Evolutionary conservation across 2,113 vertebrate species (phyloP).

Genomic region (Podarcis cretensis): DNA sequence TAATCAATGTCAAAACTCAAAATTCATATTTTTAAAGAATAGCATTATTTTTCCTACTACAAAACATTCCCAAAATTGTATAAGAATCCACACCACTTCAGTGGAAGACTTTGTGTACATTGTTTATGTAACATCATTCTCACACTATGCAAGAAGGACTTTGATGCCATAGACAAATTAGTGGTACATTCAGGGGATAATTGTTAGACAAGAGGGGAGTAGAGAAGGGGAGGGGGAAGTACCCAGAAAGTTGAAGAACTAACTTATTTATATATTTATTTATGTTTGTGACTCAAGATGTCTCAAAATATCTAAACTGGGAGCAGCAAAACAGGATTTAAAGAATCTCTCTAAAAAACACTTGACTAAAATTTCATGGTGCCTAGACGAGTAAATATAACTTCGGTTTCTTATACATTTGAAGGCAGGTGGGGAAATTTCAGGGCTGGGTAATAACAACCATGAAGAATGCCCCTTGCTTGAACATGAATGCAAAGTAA

Average conservation of each 20-base stretch:
- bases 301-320: neutral
- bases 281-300: neutral
- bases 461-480: neutral
- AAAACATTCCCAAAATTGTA: constrained; percentile 4
- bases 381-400: neutral
- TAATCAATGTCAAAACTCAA: constrained; percentile 40
- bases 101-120: neutral
- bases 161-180: neutral
- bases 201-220: no score
- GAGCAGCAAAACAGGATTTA: neutral
- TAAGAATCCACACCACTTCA: neutral
- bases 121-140: neutral
- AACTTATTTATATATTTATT: neutral
- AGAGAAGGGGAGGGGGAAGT: no score
- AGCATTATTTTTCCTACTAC: neutral
- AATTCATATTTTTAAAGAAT: constrained; percentile 12
- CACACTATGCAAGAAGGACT: neutral
- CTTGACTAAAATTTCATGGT: neutral
- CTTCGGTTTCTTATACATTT: neutral
- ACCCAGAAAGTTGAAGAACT: neutral
- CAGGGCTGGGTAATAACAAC: neutral
- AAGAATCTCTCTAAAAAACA: neutral
- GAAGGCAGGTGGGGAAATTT: neutral
- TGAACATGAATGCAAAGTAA: neutral
- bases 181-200: neutral